Conservation (phyloP, 2,797 vertebrate genomes). For the Prunella strophiata region DNA sequence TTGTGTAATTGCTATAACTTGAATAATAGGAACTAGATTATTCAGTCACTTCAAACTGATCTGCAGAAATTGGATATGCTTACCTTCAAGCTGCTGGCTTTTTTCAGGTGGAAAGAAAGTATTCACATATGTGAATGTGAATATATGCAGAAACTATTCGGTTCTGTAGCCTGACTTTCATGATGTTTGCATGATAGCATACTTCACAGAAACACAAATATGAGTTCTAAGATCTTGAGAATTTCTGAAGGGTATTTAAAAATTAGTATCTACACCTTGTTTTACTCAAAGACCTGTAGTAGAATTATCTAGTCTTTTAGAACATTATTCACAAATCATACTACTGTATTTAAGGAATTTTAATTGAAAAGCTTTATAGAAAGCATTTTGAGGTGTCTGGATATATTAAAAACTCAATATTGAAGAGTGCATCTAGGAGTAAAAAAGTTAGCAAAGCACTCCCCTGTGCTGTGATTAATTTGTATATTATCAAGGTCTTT, state of each 20-base stretch:
- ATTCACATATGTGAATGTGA: slow-evolving; percentile 31
- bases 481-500: slow-evolving; percentile 82
- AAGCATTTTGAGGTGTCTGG: slow-evolving; percentile 29
- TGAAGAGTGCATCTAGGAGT: slow-evolving; percentile 60
- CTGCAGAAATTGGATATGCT: not conserved
- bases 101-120: slow-evolving; percentile 36
- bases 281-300: not conserved
- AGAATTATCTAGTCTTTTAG: not conserved
- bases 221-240: not conserved
- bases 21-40: slow-evolving; percentile 1
- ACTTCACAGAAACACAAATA: not conserved
- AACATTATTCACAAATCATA: not conserved
- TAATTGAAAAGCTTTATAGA: slow-evolving; percentile 46
- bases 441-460: slow-evolving; percentile 75
- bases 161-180: not conserved
- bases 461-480: slow-evolving; percentile 80
- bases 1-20: slow-evolving; percentile 41
- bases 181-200: not conserved
- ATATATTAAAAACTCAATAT: slow-evolving; percentile 76
- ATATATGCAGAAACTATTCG: not conserved
- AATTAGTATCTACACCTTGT: not conserved
- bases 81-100: slow-evolving; percentile 20
- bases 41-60: slow-evolving; percentile 20
- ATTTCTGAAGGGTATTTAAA: not conserved
- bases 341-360: slow-evolving; percentile 51